Conservation (phyloP, 2,888 invertebrate species). For the Bellardia pandia region DNA sequence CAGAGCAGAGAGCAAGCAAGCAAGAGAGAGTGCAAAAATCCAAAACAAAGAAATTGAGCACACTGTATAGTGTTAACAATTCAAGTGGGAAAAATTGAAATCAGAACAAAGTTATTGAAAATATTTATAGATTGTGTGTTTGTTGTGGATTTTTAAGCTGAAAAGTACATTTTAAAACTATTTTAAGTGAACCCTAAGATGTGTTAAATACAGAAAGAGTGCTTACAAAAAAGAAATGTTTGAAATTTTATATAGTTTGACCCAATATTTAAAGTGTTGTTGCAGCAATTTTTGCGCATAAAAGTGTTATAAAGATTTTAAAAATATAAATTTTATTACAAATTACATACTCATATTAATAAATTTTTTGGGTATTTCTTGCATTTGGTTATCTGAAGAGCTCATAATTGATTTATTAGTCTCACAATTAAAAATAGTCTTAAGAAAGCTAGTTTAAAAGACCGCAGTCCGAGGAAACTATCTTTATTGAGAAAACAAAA, state of each 20-base stretch:
- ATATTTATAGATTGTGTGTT: not conserved
- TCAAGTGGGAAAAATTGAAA: conserved; percentile 35
- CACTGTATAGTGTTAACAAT: conserved; percentile 17
- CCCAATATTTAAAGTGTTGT: not conserved
- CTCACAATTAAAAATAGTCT: too few relatives aligned
- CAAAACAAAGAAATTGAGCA: conserved; percentile 13
- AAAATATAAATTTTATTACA: too few relatives aligned
- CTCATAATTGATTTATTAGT: too few relatives aligned
- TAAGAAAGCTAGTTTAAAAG: too few relatives aligned
- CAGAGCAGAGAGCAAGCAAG: not conserved
- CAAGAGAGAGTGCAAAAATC: not conserved
- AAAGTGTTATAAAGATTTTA: too few relatives aligned
- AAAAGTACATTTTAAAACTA: not conserved
- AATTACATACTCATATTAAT: too few relatives aligned
- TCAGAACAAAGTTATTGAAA: conserved; percentile 48
- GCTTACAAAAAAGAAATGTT: not conserved
- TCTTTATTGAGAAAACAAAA: too few relatives aligned
- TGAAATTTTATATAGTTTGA: not conserved
- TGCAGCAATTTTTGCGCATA: not conserved
- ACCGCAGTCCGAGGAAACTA: too few relatives aligned
- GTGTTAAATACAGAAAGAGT: not conserved
- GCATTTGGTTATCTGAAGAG: too few relatives aligned
- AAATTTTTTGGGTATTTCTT: too few relatives aligned
- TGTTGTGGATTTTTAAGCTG: not conserved
- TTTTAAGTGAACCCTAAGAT: conserved; percentile 13